Evolutionary conservation across 2,797 vertebrate species (phyloP).

Genomic region (Sardinella longiceps): DNA sequence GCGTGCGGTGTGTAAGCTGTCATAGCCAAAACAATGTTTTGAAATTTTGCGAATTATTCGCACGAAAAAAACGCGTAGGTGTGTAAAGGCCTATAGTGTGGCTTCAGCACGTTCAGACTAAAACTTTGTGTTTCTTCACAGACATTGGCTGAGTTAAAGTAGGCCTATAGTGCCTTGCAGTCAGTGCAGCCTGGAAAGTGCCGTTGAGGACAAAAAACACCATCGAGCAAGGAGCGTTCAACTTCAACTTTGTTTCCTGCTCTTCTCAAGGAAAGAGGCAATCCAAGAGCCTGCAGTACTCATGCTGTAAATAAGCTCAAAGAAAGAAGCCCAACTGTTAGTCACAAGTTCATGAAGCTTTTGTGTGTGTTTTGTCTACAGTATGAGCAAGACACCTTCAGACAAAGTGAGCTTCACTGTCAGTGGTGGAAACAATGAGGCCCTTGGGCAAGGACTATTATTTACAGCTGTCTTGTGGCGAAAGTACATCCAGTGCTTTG

Average conservation of each 20-base stretch:
- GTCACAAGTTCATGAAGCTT: background rate
- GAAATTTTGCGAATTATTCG: too few species aligned
- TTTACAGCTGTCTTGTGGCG: background rate
- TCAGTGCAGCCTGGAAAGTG: too few species aligned
- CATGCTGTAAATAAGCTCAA: background rate
- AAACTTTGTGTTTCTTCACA: background rate
- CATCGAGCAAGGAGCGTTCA: too few species aligned
- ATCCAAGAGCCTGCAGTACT: background rate
- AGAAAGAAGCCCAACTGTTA: background rate
- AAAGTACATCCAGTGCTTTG: background rate
- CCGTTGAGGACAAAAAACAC: too few species aligned
- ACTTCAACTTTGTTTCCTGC: too few species aligned
- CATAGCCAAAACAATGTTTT: too few species aligned
- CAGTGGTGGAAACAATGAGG: background rate
- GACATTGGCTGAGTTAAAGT: background rate
- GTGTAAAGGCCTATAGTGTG: too few species aligned
- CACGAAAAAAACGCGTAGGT: too few species aligned
- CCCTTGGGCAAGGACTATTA: background rate
- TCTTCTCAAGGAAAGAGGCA: background rate
- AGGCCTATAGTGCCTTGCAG: too few species aligned
- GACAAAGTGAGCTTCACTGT: background rate
- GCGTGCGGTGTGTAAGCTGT: too few species aligned
- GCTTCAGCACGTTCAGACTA: background rate
- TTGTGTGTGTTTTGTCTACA: background rate
- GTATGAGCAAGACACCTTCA: background rate